Conservation (phyloP, 1,140 invertebrate genomes). For the Ostrea edulis region DNA sequence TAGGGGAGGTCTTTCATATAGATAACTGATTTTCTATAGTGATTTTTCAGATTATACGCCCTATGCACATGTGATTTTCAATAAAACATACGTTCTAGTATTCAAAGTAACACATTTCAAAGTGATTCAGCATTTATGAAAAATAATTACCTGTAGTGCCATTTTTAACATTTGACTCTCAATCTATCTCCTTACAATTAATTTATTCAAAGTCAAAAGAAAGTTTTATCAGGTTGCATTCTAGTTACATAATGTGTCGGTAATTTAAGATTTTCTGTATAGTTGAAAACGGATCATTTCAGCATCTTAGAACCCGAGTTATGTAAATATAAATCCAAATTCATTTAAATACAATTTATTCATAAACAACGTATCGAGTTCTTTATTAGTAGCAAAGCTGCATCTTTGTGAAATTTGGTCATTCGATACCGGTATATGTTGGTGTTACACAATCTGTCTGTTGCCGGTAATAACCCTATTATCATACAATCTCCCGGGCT, state of each 20-base stretch:
- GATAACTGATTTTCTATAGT: no score
- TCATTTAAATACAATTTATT: slow-evolving; percentile 24
- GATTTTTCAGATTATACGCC: no score
- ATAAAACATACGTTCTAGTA: neutral
- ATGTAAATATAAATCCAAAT: slow-evolving; percentile 31
- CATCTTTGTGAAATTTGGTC: neutral
- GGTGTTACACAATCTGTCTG: neutral
- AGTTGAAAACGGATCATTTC: neutral
- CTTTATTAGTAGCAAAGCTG: neutral
- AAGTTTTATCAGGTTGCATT: neutral
- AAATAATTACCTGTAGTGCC: neutral
- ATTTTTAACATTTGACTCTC: neutral
- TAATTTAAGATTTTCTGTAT: neutral
- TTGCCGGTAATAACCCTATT: neutral
- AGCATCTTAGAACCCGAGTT: neutral
- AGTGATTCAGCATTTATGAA: neutral
- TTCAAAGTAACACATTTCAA: neutral
- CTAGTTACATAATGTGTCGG: neutral
- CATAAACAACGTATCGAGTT: neutral
- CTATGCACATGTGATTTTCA: no score
- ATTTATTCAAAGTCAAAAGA: slow-evolving; percentile 19
- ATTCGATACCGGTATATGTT: neutral
- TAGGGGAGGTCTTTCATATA: neutral
- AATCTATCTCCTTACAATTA: neutral
- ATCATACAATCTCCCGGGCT: neutral